These are phyloP conservation scores for Meriones unguiculatus DNA, from an alignment of 2,113 vertebrate species.

Conservation along the genomic window DNA sequence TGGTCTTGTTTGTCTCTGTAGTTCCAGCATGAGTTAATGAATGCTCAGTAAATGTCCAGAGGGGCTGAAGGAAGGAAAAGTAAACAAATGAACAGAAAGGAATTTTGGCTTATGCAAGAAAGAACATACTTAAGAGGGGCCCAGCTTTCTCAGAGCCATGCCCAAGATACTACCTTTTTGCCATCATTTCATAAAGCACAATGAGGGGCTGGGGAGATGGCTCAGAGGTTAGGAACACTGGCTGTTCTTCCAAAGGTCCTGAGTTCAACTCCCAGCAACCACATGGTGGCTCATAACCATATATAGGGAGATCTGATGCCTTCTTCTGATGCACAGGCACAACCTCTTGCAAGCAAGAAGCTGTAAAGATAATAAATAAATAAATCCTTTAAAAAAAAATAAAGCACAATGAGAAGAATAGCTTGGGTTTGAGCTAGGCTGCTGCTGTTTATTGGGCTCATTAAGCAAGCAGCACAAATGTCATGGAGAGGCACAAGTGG, in stretches of 20 bases:
- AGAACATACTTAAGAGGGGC: not conserved
- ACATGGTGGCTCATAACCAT: no score
- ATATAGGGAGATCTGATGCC: no score
- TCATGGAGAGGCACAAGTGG: not conserved
- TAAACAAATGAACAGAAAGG: not conserved
- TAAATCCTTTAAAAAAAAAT: no score
- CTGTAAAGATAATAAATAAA: no score
- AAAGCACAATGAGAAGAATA: not conserved
- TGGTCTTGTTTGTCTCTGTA: not conserved
- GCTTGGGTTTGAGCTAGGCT: not conserved
- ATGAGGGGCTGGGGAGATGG: no score
- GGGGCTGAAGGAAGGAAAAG: not conserved
- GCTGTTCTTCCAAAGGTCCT: no score
- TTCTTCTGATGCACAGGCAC: no score
- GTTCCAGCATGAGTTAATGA: not conserved
- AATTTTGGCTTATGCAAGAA: not conserved
- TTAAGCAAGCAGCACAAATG: not conserved
- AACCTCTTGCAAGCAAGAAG: no score
- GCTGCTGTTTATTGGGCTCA: not conserved
- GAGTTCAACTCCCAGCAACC: no score
- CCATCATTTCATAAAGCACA: not conserved
- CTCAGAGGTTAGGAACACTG: no score
- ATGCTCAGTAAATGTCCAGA: not conserved
- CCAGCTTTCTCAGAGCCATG: not conserved
- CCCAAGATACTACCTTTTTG: not conserved